These are phyloP conservation scores for Mellilla xanthometata DNA, from an alignment of 2,888 invertebrate genomes.

Conservation along the genomic window DNA sequence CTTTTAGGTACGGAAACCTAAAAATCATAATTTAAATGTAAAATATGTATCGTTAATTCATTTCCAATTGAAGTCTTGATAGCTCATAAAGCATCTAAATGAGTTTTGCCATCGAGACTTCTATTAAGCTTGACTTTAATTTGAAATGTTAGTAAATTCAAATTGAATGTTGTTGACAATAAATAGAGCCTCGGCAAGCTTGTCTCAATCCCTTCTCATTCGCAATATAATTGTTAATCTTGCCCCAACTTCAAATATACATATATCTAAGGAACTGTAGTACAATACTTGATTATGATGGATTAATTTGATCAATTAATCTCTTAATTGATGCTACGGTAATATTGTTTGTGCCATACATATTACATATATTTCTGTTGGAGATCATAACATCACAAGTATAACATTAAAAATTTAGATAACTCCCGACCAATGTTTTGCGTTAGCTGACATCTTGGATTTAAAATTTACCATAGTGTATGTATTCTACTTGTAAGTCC, in stretches of 20 bases:
- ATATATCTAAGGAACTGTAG: slow-evolving; percentile 1
- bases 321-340: neutral
- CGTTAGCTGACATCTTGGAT: no score
- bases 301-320: slow-evolving; percentile 11
- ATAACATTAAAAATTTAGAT: no score
- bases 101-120: slow-evolving; percentile 5
- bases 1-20: no score
- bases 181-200: slow-evolving; percentile 8
- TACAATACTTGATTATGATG: slow-evolving; percentile 4
- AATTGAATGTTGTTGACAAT: slow-evolving; percentile 15
- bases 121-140: slow-evolving; percentile 9
- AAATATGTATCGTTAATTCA: slow-evolving; percentile 1
- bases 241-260: slow-evolving; percentile 7
- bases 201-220: slow-evolving; percentile 8
- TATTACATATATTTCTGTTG: neutral
- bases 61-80: slow-evolving; percentile 7
- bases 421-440: no score
- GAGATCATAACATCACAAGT: no score
- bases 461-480: no score
- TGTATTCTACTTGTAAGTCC: no score
- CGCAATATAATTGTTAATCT: slow-evolving; percentile 14
- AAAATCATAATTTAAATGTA: no score
- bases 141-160: slow-evolving; percentile 19
- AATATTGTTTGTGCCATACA: no score
- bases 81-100: slow-evolving; percentile 11